Percentiles rank a stretch among this genome's conserved stretches.
Evolutionary conservation across 2,113 vertebrate species (phyloP).

Genomic region (Candoia aspera): DNA sequence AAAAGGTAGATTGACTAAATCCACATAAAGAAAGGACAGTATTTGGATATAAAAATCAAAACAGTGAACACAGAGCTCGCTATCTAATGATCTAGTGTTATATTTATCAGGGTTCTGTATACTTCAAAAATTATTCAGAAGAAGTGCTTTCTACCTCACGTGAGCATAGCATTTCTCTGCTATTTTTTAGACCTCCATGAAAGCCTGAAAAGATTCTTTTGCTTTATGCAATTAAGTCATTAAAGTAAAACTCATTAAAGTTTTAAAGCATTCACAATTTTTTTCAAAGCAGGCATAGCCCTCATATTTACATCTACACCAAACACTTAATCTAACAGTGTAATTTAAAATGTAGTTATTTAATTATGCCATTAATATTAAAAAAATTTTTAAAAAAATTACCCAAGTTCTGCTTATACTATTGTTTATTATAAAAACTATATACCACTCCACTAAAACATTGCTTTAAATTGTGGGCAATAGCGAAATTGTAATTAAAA

Average conservation of each 20-base stretch:
- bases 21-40: constrained; percentile 39
- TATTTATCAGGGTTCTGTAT: not conserved
- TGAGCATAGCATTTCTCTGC: not conserved
- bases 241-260: not conserved
- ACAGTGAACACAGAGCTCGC: constrained; percentile 19
- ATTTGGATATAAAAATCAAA: constrained; percentile 46
- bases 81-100: not conserved
- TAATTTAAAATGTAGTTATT: not conserved
- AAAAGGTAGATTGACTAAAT: constrained; percentile 58
- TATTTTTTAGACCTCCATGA: not conserved
- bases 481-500: no score
- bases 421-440: not conserved
- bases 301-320: not conserved
- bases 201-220: not conserved
- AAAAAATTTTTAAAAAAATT: not conserved
- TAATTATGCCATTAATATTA: not conserved
- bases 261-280: not conserved
- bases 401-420: not conserved
- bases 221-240: not conserved
- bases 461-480: no score
- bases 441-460: no score
- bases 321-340: not conserved
- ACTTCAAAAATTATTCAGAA: not conserved
- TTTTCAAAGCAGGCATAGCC: no score
- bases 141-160: not conserved